These are phyloP conservation scores for Alentia gelatinosa DNA, from an alignment of 2,888 invertebrate genomes.

Conservation along the genomic window DNA sequence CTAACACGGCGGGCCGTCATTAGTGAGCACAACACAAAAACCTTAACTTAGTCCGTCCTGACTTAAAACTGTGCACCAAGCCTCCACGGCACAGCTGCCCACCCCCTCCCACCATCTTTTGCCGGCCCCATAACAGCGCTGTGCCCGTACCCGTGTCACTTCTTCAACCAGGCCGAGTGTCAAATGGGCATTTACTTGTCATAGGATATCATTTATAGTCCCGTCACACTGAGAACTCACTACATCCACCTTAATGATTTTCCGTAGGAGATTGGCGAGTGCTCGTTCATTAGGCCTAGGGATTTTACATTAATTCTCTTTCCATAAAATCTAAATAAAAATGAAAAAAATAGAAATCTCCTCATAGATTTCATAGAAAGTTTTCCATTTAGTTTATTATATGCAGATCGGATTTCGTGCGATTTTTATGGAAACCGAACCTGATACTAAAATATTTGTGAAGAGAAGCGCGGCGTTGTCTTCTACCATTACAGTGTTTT, in stretches of 20 bases:
- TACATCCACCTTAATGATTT: not conserved
- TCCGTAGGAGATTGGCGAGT: not conserved
- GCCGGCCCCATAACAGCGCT: not conserved
- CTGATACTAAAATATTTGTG: slow-evolving; percentile 9
- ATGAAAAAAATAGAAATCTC: not conserved
- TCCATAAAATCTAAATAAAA: not conserved
- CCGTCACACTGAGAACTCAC: not conserved
- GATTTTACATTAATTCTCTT: slow-evolving; percentile 4
- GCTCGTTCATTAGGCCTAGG: not conserved
- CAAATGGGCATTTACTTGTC: slow-evolving; percentile 7
- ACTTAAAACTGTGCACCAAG: not conserved
- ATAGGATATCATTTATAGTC: not conserved
- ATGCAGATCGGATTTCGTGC: not conserved
- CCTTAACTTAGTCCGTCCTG: not conserved
- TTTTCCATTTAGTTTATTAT: slow-evolving; percentile 26
- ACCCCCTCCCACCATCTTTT: not conserved
- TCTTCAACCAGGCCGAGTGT: not conserved
- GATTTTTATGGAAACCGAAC: not conserved
- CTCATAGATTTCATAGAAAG: not conserved
- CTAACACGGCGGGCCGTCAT: not conserved
- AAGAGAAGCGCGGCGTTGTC: not conserved
- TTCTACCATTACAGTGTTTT: not conserved
- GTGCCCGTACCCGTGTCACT: not conserved
- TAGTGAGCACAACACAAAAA: not conserved
- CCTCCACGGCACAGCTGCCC: not conserved